phyloP scores from a whole-genome alignment of 2,888 invertebrate species.

The Lithophane semibrunnea region DNA sequence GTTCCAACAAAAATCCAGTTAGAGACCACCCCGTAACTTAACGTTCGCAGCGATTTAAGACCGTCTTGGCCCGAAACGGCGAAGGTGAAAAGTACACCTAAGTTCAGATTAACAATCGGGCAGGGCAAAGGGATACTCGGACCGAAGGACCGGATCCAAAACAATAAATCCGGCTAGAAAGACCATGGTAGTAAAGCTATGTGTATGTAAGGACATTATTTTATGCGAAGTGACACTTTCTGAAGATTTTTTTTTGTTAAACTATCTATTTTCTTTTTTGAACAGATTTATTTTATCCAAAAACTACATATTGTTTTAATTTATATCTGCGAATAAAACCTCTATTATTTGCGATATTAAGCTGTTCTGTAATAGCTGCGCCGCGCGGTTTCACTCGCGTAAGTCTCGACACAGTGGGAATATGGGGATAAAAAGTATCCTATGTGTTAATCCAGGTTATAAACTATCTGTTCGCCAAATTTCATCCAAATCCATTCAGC shows the following conservation, averaged over 20 bases:
- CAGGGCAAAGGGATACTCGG: constrained; percentile 76
- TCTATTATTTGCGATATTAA: background rate
- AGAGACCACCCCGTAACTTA: constrained; percentile 72
- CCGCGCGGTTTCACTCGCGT: too few relatives aligned
- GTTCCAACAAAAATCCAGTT: constrained; percentile 42
- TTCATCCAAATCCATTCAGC: too few relatives aligned
- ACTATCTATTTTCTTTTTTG: background rate
- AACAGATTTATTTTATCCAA: background rate
- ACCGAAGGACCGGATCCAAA: constrained; percentile 74
- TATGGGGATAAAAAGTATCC: too few relatives aligned
- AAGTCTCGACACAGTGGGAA: too few relatives aligned
- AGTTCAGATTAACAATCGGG: constrained; percentile 87
- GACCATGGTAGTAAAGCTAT: constrained; percentile 62
- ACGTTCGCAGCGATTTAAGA: constrained; percentile 78
- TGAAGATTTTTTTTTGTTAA: background rate
- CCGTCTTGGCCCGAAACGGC: constrained; percentile 74
- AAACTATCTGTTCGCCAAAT: too few relatives aligned
- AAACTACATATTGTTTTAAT: background rate
- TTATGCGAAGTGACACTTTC: background rate
- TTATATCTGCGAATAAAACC: background rate
- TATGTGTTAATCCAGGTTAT: too few relatives aligned
- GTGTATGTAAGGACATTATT: constrained; percentile 53
- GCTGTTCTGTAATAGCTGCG: too few relatives aligned
- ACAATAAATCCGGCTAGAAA: constrained; percentile 77
- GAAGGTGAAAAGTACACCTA: constrained; percentile 87